phyloP scores from a whole-genome alignment of 2,888 invertebrate genomes.

The Drosophila paramelanica region DNA sequence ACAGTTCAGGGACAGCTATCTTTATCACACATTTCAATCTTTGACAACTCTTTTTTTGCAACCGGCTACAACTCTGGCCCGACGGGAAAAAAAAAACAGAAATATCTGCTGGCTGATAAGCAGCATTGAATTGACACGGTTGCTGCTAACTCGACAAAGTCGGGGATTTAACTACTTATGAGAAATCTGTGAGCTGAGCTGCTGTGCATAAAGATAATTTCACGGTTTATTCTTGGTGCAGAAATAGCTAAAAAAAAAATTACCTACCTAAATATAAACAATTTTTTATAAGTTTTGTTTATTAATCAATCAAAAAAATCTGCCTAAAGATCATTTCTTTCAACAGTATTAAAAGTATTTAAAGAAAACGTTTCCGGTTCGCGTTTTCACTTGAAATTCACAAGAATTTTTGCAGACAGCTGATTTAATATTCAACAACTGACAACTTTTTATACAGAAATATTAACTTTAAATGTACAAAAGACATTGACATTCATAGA shows the following conservation, averaged over 20 bases:
- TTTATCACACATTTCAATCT: conserved; percentile 31
- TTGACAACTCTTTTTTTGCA: conserved; percentile 28
- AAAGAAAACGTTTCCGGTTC: conserved; percentile 23
- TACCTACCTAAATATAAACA: no score
- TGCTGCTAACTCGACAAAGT: conserved; percentile 29
- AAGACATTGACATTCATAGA: no score
- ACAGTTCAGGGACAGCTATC: conserved; percentile 33
- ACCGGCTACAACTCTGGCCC: conserved; percentile 7
- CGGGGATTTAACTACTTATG: conserved; percentile 3
- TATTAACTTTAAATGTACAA: background rate
- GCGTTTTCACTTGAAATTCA: background rate
- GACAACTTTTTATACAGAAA: background rate
- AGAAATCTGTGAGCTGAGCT: conserved; percentile 1
- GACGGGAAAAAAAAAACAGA: background rate
- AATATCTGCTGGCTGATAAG: conserved; percentile 32
- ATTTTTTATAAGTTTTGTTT: no score
- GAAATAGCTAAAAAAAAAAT: no score
- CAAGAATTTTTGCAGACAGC: conserved; percentile 1
- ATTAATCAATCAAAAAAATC: background rate
- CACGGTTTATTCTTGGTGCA: background rate
- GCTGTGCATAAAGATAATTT: conserved; percentile 3
- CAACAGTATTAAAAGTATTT: conserved; percentile 3
- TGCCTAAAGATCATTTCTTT: conserved; percentile 13
- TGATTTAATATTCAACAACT: background rate
- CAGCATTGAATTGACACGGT: conserved; percentile 17